Evolutionary conservation across 2,888 invertebrate species (phyloP), one percentile per base, ranked within the genome.

Genomic region (Phragmatobia fuliginosa): DNA sequence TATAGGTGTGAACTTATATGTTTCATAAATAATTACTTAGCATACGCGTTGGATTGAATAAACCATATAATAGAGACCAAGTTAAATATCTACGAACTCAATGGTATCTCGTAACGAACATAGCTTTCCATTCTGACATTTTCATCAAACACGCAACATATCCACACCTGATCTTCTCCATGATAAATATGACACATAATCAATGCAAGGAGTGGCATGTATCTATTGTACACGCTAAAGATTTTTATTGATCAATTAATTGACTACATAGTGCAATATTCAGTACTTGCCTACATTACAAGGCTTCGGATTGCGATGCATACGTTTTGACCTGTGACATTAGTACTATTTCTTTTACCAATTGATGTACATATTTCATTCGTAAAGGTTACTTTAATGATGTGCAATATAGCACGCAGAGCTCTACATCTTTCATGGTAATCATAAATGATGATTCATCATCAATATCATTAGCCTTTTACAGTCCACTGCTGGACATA

Each of bases 51-150:
- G 52, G 66, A 74, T 69, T 58, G 64, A 8, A 25, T 60, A 66
- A 67, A n/a, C n/a, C 45, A 49, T 49, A 69, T 68, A 71, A 70
- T 69, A n/a, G 7, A n/a, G n/a, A 62, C 16, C 64, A 66, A 60
- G 56, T 62, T 28, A 62, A 28, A 49, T 21, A 36, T 38, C 62
- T 63, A 70, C 59, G 62, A 14, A 67, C n/a, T 68, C 66, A 67
- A 70, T 72, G 62, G 64, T n/a, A 60, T 31, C 32, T 63, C 59
- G 60, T 71, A 63, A 60, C 67, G 64, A 68, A 71, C 65, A 61
- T 38, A 71, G 78, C 87, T 88, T 88, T 88, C 88, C 80, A 85
- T 74, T 83, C 72, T 87, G 88, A 85, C 88, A 87, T 87, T 88
- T 86, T 59, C 75, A 74, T 75, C 67, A 73, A 76, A 76, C 72